Evolutionary conservation across 2,797 vertebrate genomes (phyloP).

Genomic region (Urosaurus nigricauda): DNA sequence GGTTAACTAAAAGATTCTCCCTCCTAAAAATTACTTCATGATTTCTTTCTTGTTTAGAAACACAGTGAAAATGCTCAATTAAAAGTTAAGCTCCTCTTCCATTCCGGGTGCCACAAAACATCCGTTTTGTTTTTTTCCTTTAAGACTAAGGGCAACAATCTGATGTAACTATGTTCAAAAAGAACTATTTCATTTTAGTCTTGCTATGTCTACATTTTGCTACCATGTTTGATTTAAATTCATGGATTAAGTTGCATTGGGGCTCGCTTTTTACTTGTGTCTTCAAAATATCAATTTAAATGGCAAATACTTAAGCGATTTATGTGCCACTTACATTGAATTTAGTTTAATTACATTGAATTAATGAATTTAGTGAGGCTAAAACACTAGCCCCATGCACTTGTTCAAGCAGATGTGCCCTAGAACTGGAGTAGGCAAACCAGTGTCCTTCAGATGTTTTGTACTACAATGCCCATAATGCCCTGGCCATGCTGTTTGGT

Average conservation of each 20-base stretch:
- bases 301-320: constrained; percentile 27
- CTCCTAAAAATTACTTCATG: not conserved
- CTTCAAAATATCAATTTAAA: constrained; percentile 64
- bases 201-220: constrained; percentile 61
- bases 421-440: not conserved
- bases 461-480: too few species aligned
- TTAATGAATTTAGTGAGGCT: not conserved
- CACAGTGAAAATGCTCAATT: not conserved
- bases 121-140: constrained; percentile 38
- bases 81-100: not conserved
- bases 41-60: constrained; percentile 15
- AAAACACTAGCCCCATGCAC: not conserved
- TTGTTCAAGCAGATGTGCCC: not conserved
- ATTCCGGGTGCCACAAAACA: not conserved
- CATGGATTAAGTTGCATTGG: constrained; percentile 58
- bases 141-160: constrained; percentile 48
- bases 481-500: not conserved
- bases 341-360: too few species aligned
- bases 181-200: constrained; percentile 58
- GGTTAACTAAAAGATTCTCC: constrained; percentile 41
- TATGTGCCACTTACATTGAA: not conserved
- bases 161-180: constrained; percentile 34
- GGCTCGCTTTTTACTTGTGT: constrained; percentile 53
- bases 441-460: too few species aligned
- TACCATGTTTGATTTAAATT: constrained; percentile 60